Base-by-base conservation (phyloP, 2,797 vertebrate genomes). In the Capromys pilorides region DNA sequence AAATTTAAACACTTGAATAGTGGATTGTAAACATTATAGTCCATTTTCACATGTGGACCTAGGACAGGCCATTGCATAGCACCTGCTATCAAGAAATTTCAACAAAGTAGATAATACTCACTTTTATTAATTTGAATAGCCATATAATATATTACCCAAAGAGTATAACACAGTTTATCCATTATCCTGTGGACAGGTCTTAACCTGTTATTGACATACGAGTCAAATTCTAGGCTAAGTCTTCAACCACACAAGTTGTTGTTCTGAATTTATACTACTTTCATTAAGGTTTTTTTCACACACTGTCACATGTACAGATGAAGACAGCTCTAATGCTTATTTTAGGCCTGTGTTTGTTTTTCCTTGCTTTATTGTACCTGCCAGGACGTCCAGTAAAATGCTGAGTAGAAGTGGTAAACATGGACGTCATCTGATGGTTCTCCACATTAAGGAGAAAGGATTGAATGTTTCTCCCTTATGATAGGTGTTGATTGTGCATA, bases 281-380 rank as follows among this genome's bases (percentile, higher is more conserved):
- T 33, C 41, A 9, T 24, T 54, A 19, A 75, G 18, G 51, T 75
- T 94, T 90, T 67, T 71, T 87, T 36, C 69, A 18, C 21, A 73
- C 24, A 12, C 57, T 6, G 2, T 59, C 71, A 54, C 1, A 10
- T 73, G n/a, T 90, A 28, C 90, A 62, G 49, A 54, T 41, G 9
- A 71, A 86, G 62, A 71, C 51, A 87, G 36, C 88, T 91, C 75
- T 64, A 18, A n/a, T 88, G 93, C 45, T 79, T 49, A 28, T 21
- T 71, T 69, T 36, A 28, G 1, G 28, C 61, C 59, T 75, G 67
- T 78, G 13, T 4, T 33, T 36, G 49, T 8, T 54, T 26, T 80
- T 54, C 39, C 51, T 95, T 64, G 9, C 69, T 36, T 28, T 51
- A 57, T 39, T 62, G 13, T n/a, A 49, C 3, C 66, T 62, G 19